Conservation (phyloP, 92 coral and sea anemone genomes). For the Porites rus region DNA sequence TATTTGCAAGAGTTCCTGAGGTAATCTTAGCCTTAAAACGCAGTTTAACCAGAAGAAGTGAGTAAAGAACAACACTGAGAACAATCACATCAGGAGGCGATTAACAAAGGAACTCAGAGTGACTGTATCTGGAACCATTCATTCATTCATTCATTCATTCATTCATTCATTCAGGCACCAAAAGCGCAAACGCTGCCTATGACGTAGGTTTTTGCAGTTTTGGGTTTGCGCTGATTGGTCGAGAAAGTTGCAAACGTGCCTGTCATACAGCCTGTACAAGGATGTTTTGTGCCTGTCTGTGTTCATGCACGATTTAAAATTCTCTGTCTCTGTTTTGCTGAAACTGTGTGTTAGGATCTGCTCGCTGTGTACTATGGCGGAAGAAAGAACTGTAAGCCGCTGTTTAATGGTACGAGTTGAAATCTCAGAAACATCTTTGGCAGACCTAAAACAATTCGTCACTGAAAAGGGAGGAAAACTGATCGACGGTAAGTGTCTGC, state of each 20-base stretch:
- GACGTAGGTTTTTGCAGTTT: not conserved
- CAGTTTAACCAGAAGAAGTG: not conserved
- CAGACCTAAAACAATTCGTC: not conserved
- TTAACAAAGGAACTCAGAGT: not conserved
- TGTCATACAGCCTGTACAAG: not conserved
- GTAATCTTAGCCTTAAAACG: not conserved
- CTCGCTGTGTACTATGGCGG: conserved; percentile 8
- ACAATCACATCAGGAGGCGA: not conserved
- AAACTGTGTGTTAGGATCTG: not conserved
- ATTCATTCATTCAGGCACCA: not conserved
- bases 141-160: not conserved
- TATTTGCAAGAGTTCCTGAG: conserved; percentile 1
- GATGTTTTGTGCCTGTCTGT: not conserved
- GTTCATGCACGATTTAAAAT: not conserved
- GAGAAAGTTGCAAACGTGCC: conserved; percentile 4
- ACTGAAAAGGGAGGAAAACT: conserved; percentile 4
- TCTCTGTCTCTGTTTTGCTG: not conserved
- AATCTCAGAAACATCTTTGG: conserved; percentile 10
- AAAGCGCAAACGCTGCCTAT: not conserved
- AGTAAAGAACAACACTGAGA: too few relatives aligned
- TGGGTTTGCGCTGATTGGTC: conserved; percentile 4
- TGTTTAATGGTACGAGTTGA: conserved; percentile 8
- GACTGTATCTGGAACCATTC: not conserved
- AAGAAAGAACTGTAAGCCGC: conserved; percentile 2
- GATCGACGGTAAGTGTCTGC: conserved; percentile 9